Conservation (phyloP, 2,888 invertebrate genomes). For the Tinea semifulvella region DNA sequence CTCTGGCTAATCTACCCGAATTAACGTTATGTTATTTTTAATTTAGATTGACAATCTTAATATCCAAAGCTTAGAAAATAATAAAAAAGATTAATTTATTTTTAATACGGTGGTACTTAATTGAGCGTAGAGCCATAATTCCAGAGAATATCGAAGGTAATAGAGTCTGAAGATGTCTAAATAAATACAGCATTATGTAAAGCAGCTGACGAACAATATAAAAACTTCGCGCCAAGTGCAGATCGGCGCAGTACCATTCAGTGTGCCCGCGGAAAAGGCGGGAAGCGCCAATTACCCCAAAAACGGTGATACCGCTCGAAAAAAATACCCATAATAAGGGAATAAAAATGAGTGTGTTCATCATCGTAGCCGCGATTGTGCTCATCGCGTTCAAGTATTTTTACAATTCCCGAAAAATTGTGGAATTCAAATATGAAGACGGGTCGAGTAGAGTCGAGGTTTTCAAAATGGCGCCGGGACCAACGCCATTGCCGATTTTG, state of each 20-base stretch:
- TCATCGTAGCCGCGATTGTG: slow-evolving; percentile 33
- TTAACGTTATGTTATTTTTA: no score
- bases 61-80: no score
- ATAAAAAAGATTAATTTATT: no score
- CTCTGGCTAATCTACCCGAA: no score
- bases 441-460: slow-evolving; percentile 28
- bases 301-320: slow-evolving; percentile 42
- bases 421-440: slow-evolving; percentile 29
- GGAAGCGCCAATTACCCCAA: slow-evolving; percentile 42
- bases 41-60: no score
- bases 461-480: slow-evolving; percentile 70
- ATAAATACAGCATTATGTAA: slow-evolving; percentile 19
- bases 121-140: no score
- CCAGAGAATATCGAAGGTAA: no score
- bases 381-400: slow-evolving; percentile 41
- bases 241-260: slow-evolving; percentile 26
- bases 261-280: slow-evolving; percentile 25
- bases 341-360: slow-evolving; percentile 45
- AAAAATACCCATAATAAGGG: slow-evolving; percentile 26
- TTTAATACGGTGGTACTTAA: no score
- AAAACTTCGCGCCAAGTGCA: slow-evolving; percentile 22
- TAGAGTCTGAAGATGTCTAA: no score
- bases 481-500: slow-evolving; percentile 70
- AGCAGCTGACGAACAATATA: slow-evolving; percentile 23
- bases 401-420: slow-evolving; percentile 26